Base-by-base conservation (phyloP, 1,140 invertebrate species). In the Nixonia krombeini region DNA sequence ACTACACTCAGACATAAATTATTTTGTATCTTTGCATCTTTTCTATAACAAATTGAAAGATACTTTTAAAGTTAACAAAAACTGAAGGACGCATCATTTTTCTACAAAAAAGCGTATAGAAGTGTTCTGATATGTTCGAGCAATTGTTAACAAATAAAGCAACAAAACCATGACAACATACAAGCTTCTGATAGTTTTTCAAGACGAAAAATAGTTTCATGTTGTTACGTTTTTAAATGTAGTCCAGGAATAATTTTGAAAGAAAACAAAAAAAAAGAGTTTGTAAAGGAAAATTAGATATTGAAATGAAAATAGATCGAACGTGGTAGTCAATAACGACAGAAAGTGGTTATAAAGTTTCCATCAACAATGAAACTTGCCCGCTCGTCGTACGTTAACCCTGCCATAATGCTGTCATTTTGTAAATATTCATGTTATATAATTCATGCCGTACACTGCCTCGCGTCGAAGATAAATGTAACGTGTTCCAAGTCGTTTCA, bases 381-480 rank as follows among this genome's bases (percentile, higher is more conserved):
- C 15, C 7, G 21, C n/a, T 42, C 29, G 26, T 21, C 21, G 21
- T 21, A 6, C 21, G 6, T 21, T 21, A 21, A 21, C 21, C 21
- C 21, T 21, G 21, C 21, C 21, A 21, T 21, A 21, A 21, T 21
- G 21, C 21, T 21, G 31, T 41, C 12, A 52, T 31, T 31, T 4
- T 52, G 49, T 55, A 55, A 55, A 55, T 55, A 55, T 18, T 16
- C 41, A 42, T 45, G 41, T 55, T 41, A 41, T 25, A 41, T 41
- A 15, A 6, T 45, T 35, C 15, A 18, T 25, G 23, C 23, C 31
- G 31, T 40, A 47, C 52, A 56, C 42, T 56, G 52, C 52, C 38
- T 52, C 33, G 26, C 29, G 37, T 21, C 41, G 26, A 16, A 41
- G 9, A 46, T 40, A 31, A 31, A 23, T 42, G 9, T 42, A 17